Conservation (phyloP, 2,888 invertebrate genomes). For the Polyommatus iphigenia region DNA sequence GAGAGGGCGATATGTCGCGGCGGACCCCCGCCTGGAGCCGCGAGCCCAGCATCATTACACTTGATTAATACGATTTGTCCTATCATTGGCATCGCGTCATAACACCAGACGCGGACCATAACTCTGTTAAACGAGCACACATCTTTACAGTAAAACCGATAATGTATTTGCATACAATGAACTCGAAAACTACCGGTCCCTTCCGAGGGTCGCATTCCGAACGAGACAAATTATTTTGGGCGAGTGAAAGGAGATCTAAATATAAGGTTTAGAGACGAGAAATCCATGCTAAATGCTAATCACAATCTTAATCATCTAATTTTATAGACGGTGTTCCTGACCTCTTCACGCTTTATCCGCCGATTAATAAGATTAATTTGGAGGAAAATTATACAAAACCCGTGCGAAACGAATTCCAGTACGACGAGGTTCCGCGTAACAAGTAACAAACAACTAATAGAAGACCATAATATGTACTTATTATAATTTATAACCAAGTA, state of each 20-base stretch:
- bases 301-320: too few species aligned
- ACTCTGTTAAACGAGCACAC: slow-evolving; percentile 66
- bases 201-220: slow-evolving; percentile 53
- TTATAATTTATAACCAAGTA: too few species aligned
- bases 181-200: slow-evolving; percentile 47
- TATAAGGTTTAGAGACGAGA: not conserved
- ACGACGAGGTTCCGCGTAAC: too few species aligned
- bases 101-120: slow-evolving; percentile 54
- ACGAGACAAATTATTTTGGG: not conserved
- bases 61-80: slow-evolving; percentile 63
- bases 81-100: slow-evolving; percentile 65
- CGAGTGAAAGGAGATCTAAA: not conserved
- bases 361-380: too few species aligned
- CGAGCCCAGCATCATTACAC: slow-evolving; percentile 57
- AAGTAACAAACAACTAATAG: too few species aligned
- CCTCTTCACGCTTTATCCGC: too few species aligned
- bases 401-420: too few species aligned
- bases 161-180: slow-evolving; percentile 72
- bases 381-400: too few species aligned
- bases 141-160: slow-evolving; percentile 55
- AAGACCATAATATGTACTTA: too few species aligned
- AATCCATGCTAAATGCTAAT: not conserved
- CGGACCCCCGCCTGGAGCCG: slow-evolving; percentile 62
- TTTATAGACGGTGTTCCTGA: too few species aligned
- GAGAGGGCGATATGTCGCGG: slow-evolving; percentile 50